Conservation (phyloP, 2,797 vertebrate species). For the Catharus ustulatus region DNA sequence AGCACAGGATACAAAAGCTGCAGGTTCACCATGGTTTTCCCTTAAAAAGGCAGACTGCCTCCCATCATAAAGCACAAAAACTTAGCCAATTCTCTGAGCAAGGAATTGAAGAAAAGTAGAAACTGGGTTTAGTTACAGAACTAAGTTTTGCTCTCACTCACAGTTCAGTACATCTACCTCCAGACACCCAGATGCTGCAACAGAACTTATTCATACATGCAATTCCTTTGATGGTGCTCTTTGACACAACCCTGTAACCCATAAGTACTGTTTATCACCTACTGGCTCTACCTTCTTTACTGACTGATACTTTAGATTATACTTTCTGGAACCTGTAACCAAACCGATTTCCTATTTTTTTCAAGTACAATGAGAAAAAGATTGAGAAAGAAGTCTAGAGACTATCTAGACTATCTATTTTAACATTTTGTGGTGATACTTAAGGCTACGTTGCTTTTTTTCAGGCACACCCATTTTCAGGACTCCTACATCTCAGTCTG, state of each 20-base stretch:
- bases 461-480: slow-evolving; percentile 22
- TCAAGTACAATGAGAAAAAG: background rate
- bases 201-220: background rate
- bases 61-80: background rate
- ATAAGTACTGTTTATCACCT: background rate
- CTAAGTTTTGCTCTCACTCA: background rate
- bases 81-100: background rate
- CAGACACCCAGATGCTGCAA: background rate
- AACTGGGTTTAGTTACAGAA: background rate
- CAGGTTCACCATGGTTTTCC: background rate
- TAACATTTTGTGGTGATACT: background rate
- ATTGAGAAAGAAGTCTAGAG: background rate
- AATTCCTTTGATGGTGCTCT: fast-evolving
- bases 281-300: background rate
- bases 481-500: slow-evolving; percentile 2
- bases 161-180: background rate
- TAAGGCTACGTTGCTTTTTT: background rate
- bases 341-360: background rate
- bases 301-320: background rate
- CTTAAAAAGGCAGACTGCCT: background rate
- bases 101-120: background rate
- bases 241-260: background rate
- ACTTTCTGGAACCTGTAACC: background rate
- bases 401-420: background rate
- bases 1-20: background rate